Base-by-base conservation (phyloP, 2,113 vertebrate species). In the Mastomys coucha region DNA sequence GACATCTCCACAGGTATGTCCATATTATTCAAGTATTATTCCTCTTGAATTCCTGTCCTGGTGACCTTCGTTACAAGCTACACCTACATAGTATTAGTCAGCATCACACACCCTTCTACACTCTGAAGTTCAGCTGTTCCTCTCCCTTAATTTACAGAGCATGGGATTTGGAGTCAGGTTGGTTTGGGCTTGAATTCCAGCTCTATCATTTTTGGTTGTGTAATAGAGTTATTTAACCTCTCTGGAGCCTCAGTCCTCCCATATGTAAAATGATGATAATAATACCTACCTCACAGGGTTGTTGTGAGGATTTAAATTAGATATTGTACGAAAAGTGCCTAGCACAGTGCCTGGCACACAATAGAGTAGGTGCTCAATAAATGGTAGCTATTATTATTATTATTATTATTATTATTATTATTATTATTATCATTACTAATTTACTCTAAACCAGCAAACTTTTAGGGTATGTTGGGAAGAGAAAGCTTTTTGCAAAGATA, bases 231-330 rank as follows among this genome's bases (percentile, higher is more conserved):
- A 96, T 91, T 97, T 91, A 96, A 96, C 89, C 97, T 98, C 93
- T 97, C 96, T 96, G 96, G 63, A 97, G 96, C 96, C 97, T 97
- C 89, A 87, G 56, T 97, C 85, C 91, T 92, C 94, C 97, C 14
- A 42, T 95, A 93, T 94, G 78, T 97, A 98, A 97, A 97, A 97
- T 97, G 94, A 96, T 4, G 20, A 98, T 97, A 97, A 97, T 98
- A 97, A 97, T 97, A 97, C 97, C 97, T 98, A 98, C 97, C 97
- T 98, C 97, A 98, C 97, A 98, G 97, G 97, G 97, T 98, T 97
- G 97, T 98, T 98, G 97, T 98, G 97, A 98, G 97, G 97, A 97
- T 96, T 98, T 94, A 97, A 98, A 91, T 97, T 97, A 97, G 97
- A 96, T 96, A 98, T 84, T 97, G 97, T 98, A 98, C 91, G 97